Evolutionary conservation across 2,797 vertebrate genomes (phyloP).

Genomic region (Coregonus ussuriensis): DNA sequence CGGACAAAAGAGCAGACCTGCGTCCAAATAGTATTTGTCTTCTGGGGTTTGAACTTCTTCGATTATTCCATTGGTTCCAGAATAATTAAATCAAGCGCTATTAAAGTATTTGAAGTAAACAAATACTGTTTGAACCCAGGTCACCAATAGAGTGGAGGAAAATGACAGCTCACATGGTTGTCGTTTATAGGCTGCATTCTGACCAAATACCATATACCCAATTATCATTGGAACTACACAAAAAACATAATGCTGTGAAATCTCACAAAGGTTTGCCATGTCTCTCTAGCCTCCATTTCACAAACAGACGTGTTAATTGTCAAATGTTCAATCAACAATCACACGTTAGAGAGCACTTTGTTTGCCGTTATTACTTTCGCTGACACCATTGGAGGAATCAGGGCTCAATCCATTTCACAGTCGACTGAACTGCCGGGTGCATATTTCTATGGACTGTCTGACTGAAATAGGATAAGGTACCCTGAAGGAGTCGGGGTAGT

Average conservation of each 20-base stretch:
- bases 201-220: background rate
- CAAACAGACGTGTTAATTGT: background rate
- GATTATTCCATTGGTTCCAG: background rate
- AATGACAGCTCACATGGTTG: background rate
- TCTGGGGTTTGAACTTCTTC: background rate
- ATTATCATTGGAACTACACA: background rate
- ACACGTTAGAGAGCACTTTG: background rate
- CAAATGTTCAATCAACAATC: background rate
- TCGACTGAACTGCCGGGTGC: slow-evolving; percentile 17
- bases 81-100: background rate
- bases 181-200: background rate
- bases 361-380: background rate
- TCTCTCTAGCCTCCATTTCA: background rate
- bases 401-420: slow-evolving; percentile 26
- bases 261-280: background rate
- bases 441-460: slow-evolving; percentile 11
- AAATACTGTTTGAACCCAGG: background rate
- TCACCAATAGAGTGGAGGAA: background rate
- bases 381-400: slow-evolving; percentile 1
- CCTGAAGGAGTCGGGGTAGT: slow-evolving; percentile 17
- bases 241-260: background rate
- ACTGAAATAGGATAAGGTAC: slow-evolving; percentile 18
- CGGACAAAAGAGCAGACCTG: background rate
- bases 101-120: background rate
- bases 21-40: background rate